Percentiles rank a stretch among this genome's conserved stretches.
phyloP scores from a whole-genome alignment of 2,888 invertebrate species.

The Pyralis farinalis region DNA sequence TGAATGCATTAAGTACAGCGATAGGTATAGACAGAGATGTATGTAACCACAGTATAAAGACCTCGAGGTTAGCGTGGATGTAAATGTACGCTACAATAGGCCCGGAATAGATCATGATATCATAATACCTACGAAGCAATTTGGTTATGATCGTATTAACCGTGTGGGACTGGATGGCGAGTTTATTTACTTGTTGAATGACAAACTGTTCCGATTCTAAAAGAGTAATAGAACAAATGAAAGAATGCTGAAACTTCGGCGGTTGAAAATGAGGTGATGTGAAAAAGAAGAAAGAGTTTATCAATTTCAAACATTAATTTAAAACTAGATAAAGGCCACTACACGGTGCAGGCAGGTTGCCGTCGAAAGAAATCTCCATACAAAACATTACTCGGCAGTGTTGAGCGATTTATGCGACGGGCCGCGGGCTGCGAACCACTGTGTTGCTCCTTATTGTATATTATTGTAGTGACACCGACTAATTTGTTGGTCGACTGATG shows the following conservation, averaged over 20 bases:
- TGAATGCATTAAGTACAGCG: slow-evolving; percentile 48
- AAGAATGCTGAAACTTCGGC: slow-evolving; percentile 15
- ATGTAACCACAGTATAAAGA: slow-evolving; percentile 43
- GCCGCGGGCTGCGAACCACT: slow-evolving; percentile 50
- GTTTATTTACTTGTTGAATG: slow-evolving; percentile 10
- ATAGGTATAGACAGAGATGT: slow-evolving; percentile 41
- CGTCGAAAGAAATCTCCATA: slow-evolving; percentile 81
- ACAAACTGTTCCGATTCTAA: slow-evolving; percentile 14
- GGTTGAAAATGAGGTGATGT: slow-evolving; percentile 16
- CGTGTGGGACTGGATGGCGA: slow-evolving; percentile 26
- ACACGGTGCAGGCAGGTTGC: slow-evolving; percentile 51
- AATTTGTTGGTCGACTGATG: slow-evolving; percentile 78
- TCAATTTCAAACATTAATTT: slow-evolving; percentile 73
- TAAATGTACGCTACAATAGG: slow-evolving; percentile 48
- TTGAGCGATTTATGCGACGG: slow-evolving; percentile 78
- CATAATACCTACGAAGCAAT: slow-evolving; percentile 54
- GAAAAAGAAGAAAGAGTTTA: slow-evolving; percentile 45
- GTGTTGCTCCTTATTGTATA: slow-evolving; percentile 73
- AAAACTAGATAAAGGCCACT: slow-evolving; percentile 74
- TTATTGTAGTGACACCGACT: slow-evolving; percentile 79
- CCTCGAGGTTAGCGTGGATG: slow-evolving; percentile 51
- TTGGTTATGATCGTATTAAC: slow-evolving; percentile 40
- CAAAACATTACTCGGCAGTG: slow-evolving; percentile 76
- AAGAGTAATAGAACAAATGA: slow-evolving; percentile 18
- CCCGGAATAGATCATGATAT: slow-evolving; percentile 70